Evolutionary conservation across 2,113 vertebrate species (phyloP).

Genomic region (Tylochromis polylepis): DNA sequence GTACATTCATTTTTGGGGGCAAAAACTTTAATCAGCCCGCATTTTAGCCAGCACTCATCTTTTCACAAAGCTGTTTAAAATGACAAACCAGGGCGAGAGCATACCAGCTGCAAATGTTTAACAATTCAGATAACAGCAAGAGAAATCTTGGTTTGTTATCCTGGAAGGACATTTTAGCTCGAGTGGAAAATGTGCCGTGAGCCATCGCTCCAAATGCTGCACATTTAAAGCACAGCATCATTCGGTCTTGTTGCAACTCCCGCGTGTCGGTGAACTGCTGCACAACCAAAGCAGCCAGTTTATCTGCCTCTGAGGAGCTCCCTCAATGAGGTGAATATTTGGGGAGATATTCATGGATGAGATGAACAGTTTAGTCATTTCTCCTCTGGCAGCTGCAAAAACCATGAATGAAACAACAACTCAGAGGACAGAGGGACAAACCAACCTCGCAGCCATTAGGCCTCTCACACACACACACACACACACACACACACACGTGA

Average conservation of each 20-base stretch:
- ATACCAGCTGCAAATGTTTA: background rate
- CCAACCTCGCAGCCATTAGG: background rate
- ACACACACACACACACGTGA: background rate
- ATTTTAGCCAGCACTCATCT: too few species aligned
- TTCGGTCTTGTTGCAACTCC: background rate
- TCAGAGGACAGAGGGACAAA: background rate
- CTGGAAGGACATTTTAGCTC: accelerated
- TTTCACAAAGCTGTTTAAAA: background rate
- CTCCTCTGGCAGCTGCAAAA: constrained; percentile 30
- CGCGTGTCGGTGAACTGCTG: background rate
- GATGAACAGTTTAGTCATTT: background rate
- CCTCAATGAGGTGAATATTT: background rate
- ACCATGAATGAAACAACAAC: background rate
- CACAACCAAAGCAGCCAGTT: accelerated
- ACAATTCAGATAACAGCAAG: background rate
- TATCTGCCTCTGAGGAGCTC: background rate
- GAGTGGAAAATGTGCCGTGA: background rate
- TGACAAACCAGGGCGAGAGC: background rate
- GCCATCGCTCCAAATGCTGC: accelerated
- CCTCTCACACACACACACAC: background rate
- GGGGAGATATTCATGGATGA: background rate
- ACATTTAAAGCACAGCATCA: background rate
- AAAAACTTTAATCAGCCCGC: too few species aligned
- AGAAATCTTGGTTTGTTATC: background rate
- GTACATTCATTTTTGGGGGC: background rate